These are phyloP conservation scores for Rhea pennata DNA, from an alignment of 2,113 vertebrate genomes.

Conservation along the genomic window DNA sequence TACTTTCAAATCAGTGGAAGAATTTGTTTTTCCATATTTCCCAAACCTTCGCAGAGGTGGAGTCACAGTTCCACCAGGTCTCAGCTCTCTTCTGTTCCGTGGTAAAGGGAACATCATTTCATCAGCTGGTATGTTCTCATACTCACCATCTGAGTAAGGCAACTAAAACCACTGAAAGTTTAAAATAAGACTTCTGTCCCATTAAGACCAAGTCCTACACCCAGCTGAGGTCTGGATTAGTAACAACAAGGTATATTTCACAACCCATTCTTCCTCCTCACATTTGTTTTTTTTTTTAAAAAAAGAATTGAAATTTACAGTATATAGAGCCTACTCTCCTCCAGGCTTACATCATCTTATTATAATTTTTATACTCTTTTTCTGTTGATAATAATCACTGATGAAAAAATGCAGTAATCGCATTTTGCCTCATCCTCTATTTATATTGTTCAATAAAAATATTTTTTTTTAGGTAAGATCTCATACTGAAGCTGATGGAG, in stretches of 20 bases:
- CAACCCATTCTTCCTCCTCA: neutral
- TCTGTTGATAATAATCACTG: neutral
- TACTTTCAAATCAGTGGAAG: neutral
- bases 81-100: neutral
- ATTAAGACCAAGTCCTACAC: neutral
- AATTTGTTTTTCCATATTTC: fast-evolving
- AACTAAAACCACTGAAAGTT: neutral
- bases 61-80: neutral
- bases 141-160: neutral
- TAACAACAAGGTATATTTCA: neutral
- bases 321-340: neutral
- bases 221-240: neutral
- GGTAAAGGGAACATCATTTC: neutral
- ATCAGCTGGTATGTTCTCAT: neutral
- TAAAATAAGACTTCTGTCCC: neutral
- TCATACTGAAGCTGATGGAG: neutral
- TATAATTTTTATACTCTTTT: neutral
- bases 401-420: neutral
- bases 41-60: neutral
- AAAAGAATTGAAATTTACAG: neutral
- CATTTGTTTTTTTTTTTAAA: neutral
- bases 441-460: neutral
- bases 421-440: neutral
- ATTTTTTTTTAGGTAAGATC: neutral
- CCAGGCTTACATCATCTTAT: neutral